These are phyloP conservation scores for Sciurus vulgaris DNA, from an alignment of 2,797 vertebrate genomes.

Conservation along the genomic window DNA sequence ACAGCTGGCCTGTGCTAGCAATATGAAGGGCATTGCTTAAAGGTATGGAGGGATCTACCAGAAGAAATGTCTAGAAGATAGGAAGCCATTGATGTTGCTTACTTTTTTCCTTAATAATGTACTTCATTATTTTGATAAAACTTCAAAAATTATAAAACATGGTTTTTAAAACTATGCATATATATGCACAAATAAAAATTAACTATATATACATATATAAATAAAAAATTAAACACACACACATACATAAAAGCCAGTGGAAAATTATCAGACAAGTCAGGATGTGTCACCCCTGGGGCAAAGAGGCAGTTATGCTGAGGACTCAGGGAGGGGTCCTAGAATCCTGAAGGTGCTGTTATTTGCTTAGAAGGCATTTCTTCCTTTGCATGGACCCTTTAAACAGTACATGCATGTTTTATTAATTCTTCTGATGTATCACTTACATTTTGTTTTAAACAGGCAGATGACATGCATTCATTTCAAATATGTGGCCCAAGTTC, in stretches of 20 bases:
- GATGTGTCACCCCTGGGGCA: neutral
- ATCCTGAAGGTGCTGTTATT: neutral
- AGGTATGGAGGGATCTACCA: neutral
- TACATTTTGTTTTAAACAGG: neutral
- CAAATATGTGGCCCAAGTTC: neutral
- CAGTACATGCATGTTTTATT: neutral
- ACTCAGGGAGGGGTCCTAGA: neutral
- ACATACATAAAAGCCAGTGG: too few relatives aligned
- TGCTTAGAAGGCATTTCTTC: neutral
- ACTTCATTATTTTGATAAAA: neutral
- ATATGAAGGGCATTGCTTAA: neutral
- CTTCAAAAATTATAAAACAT: neutral
- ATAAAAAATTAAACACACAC: too few relatives aligned
- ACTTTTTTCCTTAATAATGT: neutral
- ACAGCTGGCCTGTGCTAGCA: neutral
- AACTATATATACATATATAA: too few relatives aligned
- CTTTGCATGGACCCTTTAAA: neutral
- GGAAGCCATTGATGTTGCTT: neutral
- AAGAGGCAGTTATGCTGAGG: neutral
- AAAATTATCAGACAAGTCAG: neutral
- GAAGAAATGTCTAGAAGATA: neutral
- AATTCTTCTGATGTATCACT: conserved; percentile 1
- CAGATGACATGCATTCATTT: neutral
- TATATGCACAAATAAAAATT: too few relatives aligned
- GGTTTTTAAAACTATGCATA: neutral